These are phyloP conservation scores for Bombyx mandarina DNA, from an alignment of 1,140 invertebrate genomes.

Conservation along the genomic window DNA sequence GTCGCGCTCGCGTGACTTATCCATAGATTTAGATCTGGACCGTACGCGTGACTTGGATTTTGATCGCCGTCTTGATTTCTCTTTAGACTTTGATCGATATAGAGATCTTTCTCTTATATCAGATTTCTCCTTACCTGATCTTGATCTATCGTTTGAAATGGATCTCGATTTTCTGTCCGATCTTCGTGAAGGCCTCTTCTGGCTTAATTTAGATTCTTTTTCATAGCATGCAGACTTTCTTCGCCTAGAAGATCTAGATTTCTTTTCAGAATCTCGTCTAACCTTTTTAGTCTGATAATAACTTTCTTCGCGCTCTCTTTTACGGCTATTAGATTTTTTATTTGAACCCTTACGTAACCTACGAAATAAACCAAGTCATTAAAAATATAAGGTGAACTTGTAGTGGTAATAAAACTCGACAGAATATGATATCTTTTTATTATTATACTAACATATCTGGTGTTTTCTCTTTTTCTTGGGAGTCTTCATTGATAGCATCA, in stretches of 20 bases:
- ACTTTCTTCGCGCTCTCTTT: conserved; percentile 35
- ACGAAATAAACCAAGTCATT: neutral
- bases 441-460: conserved; percentile 28
- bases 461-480: conserved; percentile 26
- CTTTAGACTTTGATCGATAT: conserved; percentile 36
- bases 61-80: conserved; percentile 35
- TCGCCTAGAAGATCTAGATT: conserved; percentile 42
- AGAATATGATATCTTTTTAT: neutral
- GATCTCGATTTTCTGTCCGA: conserved; percentile 38
- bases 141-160: conserved; percentile 37
- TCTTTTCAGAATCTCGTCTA: conserved; percentile 36
- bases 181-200: conserved; percentile 29
- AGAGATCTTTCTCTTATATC: conserved; percentile 33
- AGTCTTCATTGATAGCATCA: conserved; percentile 32
- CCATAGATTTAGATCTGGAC: conserved; percentile 41
- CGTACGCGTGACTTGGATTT: conserved; percentile 34
- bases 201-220: conserved; percentile 22
- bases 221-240: conserved; percentile 34
- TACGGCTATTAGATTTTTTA: conserved; percentile 39
- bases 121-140: conserved; percentile 39
- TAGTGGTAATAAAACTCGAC: conserved; percentile 1
- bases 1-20: conserved; percentile 16
- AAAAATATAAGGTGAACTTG: neutral
- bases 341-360: conserved; percentile 27
- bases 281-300: conserved; percentile 34